Conservation (phyloP, 2,888 invertebrate species). For the Hyppa rectilinea region DNA sequence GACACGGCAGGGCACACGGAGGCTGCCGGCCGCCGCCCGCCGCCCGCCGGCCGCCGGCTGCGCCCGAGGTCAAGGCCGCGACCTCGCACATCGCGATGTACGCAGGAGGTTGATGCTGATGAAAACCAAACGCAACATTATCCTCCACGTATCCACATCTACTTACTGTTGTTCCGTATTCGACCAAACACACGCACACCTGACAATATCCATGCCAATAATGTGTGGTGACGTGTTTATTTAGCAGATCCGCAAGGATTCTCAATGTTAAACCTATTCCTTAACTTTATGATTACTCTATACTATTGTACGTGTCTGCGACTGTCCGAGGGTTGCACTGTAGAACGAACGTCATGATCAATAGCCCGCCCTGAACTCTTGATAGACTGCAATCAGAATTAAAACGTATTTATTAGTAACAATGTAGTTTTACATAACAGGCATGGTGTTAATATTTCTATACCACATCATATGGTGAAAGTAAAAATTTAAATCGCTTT, state of each 20-base stretch:
- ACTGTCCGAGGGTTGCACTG: no score
- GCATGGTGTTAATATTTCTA: no score
- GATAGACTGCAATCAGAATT: no score
- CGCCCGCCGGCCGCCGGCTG: neutral
- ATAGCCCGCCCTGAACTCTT: no score
- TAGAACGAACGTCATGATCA: no score
- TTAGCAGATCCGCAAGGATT: neutral
- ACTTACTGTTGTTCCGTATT: neutral
- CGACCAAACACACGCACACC: neutral
- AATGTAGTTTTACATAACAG: no score
- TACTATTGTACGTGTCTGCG: no score
- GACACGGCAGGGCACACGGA: neutral
- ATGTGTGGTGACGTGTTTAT: neutral
- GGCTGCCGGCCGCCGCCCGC: neutral
- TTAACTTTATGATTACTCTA: no score
- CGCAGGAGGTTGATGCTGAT: slow-evolving; percentile 9
- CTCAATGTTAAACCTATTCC: no score
- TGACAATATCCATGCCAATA: neutral
- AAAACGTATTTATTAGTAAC: no score
- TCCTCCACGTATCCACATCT: slow-evolving; percentile 3
- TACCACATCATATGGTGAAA: no score
- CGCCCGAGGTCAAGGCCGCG: slow-evolving; percentile 9
- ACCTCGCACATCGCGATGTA: slow-evolving; percentile 6
- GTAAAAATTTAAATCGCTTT: no score
- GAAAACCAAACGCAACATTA: neutral